phyloP scores from a whole-genome alignment of 2,888 invertebrate genomes.

The Athrips mouffetella region DNA sequence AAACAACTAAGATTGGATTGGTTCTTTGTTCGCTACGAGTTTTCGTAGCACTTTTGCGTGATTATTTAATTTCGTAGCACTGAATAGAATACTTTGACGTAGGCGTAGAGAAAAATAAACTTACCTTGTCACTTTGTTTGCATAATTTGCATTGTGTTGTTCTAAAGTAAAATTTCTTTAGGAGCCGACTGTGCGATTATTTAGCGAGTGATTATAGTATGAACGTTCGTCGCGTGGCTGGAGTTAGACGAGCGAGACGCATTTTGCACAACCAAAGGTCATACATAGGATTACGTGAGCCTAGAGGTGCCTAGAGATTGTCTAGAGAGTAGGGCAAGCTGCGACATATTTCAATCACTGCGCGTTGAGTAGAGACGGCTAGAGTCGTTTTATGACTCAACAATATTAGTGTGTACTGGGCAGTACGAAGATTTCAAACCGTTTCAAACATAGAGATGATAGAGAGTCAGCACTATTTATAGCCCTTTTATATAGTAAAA shows the following conservation, averaged over 20 bases:
- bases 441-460: too few relatives aligned
- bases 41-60: conserved; percentile 41
- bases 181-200: not conserved
- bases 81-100: not conserved
- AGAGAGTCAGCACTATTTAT: too few relatives aligned
- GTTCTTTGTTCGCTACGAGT: conserved; percentile 35
- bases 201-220: not conserved
- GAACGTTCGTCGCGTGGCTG: not conserved
- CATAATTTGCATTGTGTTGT: too few relatives aligned
- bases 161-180: too few relatives aligned
- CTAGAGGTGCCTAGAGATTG: not conserved
- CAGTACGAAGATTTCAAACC: too few relatives aligned
- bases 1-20: not conserved
- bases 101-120: not conserved
- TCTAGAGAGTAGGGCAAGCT: too few relatives aligned
- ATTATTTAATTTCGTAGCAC: conserved; percentile 4
- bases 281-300: not conserved
- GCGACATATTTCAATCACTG: too few relatives aligned
- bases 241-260: not conserved
- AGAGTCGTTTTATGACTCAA: too few relatives aligned
- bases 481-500: too few relatives aligned
- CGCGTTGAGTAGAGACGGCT: too few relatives aligned
- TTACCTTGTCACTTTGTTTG: too few relatives aligned
- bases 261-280: conserved; percentile 1
- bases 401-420: too few relatives aligned